Conservation (phyloP, 2,797 vertebrate genomes). For the Pagetopsis macropterus region DNA sequence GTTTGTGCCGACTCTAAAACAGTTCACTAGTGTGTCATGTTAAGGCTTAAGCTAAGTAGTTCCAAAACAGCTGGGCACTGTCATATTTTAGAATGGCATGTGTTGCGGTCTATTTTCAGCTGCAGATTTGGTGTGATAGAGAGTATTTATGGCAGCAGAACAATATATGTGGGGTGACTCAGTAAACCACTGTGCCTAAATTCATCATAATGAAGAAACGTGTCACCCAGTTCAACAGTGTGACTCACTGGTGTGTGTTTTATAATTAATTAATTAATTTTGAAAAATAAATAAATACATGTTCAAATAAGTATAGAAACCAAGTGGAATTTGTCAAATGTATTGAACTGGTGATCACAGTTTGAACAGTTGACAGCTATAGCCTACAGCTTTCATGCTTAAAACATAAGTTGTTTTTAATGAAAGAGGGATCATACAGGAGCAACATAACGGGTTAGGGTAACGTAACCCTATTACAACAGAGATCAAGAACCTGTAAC, state of each 20-base stretch:
- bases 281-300: too few species aligned
- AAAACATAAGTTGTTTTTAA: too few species aligned
- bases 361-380: too few species aligned
- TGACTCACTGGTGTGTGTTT: slow-evolving; percentile 5
- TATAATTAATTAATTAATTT: too few species aligned
- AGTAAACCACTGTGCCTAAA: slow-evolving; percentile 12
- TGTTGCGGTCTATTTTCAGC: slow-evolving; percentile 17
- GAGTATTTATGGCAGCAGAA: slow-evolving; percentile 16
- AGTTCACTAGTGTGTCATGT: background rate
- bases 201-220: background rate
- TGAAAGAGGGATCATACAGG: too few species aligned
- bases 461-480: too few species aligned
- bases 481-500: too few species aligned
- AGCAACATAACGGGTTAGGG: too few species aligned
- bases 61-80: slow-evolving; percentile 6
- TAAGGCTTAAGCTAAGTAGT: background rate
- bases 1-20: background rate
- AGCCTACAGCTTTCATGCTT: too few species aligned
- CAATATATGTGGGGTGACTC: slow-evolving; percentile 15
- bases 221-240: slow-evolving; percentile 1
- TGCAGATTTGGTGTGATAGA: slow-evolving; percentile 17
- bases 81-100: slow-evolving; percentile 1
- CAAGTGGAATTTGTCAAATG: too few species aligned
- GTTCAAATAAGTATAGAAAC: too few species aligned
- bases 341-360: too few species aligned